Percentiles rank a stretch among this genome's conserved stretches.
phyloP scores from a whole-genome alignment of 2,113 vertebrate genomes.

The Eleginops maclovinus region DNA sequence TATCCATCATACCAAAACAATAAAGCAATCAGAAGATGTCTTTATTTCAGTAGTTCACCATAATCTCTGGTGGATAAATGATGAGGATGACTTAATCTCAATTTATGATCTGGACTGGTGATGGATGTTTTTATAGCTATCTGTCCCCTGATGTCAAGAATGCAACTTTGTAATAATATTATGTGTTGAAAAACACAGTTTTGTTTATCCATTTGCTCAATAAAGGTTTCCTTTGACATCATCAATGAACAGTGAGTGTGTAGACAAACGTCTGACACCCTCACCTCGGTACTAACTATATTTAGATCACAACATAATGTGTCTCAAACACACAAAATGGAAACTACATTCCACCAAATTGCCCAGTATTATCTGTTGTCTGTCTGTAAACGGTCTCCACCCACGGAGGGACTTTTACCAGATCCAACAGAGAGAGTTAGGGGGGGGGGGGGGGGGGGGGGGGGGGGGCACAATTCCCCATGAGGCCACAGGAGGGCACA shows the following conservation, averaged over 20 bases:
- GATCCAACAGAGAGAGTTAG: conserved; percentile 22
- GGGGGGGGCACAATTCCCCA: conserved; percentile 23
- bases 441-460: not conserved
- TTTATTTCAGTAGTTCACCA: no score
- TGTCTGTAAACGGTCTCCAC: conserved; percentile 79
- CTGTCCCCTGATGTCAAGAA: not conserved
- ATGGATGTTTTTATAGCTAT: not conserved
- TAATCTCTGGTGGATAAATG: not conserved
- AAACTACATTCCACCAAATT: conserved; percentile 73
- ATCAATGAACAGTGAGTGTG: not conserved
- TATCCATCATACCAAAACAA: no score
- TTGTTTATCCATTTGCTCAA: not conserved
- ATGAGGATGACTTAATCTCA: no score
- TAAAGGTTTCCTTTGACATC: not conserved
- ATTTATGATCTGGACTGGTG: not conserved
- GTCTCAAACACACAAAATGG: conserved; percentile 52
- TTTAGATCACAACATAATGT: conserved; percentile 11
- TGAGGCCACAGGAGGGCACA: conserved; percentile 74
- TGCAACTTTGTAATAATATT: not conserved
- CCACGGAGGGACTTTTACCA: conserved; percentile 84
- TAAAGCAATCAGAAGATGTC: no score
- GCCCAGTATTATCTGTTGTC: conserved; percentile 57
- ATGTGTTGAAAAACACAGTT: not conserved
- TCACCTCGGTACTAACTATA: conserved; percentile 1
- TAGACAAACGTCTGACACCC: not conserved